phyloP scores from a whole-genome alignment of 2,888 invertebrate species.

The Salticus scenicus region DNA sequence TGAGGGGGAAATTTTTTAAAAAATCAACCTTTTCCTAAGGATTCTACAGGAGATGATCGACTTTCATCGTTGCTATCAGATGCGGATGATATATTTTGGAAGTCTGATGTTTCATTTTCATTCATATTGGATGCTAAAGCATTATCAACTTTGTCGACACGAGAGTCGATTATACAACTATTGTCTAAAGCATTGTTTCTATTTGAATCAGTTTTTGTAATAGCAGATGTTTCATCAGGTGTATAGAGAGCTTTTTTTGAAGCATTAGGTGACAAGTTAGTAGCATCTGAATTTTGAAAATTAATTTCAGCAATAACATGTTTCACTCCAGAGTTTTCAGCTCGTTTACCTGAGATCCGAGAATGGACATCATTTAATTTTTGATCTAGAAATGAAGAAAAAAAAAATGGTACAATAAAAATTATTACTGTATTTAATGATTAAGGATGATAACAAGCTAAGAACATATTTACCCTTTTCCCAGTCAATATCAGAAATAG shows the following conservation, averaged over 20 bases:
- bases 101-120: slow-evolving; percentile 15
- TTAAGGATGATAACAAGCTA: background rate
- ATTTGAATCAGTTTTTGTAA: background rate
- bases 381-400: slow-evolving; percentile 8
- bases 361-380: background rate
- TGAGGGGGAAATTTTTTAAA: background rate
- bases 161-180: background rate
- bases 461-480: slow-evolving; percentile 36
- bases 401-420: background rate
- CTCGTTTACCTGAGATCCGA: background rate
- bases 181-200: background rate
- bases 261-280: background rate
- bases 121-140: slow-evolving; percentile 11
- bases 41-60: slow-evolving; percentile 55
- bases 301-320: slow-evolving; percentile 9
- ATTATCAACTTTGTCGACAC: slow-evolving; percentile 12
- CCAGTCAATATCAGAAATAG: slow-evolving; percentile 61
- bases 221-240: slow-evolving; percentile 13
- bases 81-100: slow-evolving; percentile 25
- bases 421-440: background rate
- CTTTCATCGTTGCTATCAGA: slow-evolving; percentile 48
- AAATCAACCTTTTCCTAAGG: slow-evolving; percentile 63
- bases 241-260: background rate
- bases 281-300: background rate
- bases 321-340: slow-evolving; percentile 1